These are phyloP conservation scores for Torymus aiolomorphi DNA, from an alignment of 2,888 invertebrate genomes.

Conservation along the genomic window DNA sequence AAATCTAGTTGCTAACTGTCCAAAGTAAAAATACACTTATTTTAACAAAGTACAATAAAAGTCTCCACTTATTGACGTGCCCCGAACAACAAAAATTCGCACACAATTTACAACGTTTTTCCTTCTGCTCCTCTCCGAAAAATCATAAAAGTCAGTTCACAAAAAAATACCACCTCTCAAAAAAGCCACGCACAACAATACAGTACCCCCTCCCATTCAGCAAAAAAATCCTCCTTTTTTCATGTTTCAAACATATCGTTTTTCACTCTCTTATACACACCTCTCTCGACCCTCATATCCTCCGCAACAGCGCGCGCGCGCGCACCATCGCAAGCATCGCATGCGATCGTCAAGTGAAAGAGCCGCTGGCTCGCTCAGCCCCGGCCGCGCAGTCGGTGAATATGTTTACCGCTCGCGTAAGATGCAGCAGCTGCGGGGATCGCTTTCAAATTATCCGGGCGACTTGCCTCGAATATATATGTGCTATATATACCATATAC, in stretches of 20 bases:
- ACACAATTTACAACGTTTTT: no score
- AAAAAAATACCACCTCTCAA: neutral
- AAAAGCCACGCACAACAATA: neutral
- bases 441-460: conserved; percentile 75
- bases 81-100: no score
- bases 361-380: neutral
- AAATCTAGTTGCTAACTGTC: no score
- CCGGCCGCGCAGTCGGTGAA: conserved; percentile 65
- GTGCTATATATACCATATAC: conserved; percentile 42
- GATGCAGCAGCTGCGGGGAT: conserved; percentile 70
- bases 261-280: conserved; percentile 29
- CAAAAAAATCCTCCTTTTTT: conserved; percentile 10
- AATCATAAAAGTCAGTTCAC: no score
- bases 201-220: neutral
- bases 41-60: no score
- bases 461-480: conserved; percentile 69
- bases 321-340: no score
- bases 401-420: conserved; percentile 72
- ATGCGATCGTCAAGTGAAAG: conserved; percentile 26
- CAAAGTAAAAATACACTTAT: no score
- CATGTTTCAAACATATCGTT: conserved; percentile 44
- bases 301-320: no score
- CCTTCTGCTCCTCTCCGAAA: no score
- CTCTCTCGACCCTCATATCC: no score
- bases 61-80: no score